phyloP scores from a whole-genome alignment of 53 echinoderm and acorn worm species.

The Patiria pectinifera region DNA sequence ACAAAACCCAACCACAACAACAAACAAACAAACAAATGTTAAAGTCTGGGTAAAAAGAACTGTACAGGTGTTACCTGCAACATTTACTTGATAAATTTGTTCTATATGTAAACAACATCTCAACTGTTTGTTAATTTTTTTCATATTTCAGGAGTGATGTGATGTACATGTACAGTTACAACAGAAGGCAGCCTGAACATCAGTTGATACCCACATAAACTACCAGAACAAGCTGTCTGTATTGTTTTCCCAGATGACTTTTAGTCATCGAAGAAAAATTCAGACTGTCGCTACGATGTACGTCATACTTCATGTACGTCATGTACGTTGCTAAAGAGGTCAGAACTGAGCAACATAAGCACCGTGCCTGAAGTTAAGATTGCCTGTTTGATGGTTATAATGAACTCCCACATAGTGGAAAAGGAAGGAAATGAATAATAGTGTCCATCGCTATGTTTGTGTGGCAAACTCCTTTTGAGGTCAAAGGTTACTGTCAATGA shows the following conservation, averaged over 20 bases:
- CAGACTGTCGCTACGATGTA: neutral
- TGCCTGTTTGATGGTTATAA: neutral
- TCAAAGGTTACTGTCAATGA: neutral
- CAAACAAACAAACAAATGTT: no score
- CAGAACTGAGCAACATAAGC: neutral
- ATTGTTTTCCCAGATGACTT: neutral
- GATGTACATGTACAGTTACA: neutral
- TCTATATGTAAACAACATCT: no score
- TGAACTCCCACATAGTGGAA: neutral
- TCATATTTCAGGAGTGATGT: neutral
- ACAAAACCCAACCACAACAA: no score
- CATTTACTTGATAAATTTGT: no score
- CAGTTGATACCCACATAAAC: neutral
- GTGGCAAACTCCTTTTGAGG: neutral
- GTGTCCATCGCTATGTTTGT: neutral
- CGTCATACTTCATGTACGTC: neutral
- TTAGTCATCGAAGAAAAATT: neutral
- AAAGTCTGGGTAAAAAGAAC: no score
- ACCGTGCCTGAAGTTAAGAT: neutral
- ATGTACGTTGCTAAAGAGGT: neutral
- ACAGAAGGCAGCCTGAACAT: neutral
- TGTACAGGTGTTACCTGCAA: no score
- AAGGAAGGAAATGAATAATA: slow-evolving; percentile 2
- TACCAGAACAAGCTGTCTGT: neutral
- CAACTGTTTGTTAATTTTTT: neutral